A percentile compares a stretch with the other conserved stretches of the same genome.
phyloP scores from a whole-genome alignment of 2,888 invertebrate species.

The Hololepta plana region DNA sequence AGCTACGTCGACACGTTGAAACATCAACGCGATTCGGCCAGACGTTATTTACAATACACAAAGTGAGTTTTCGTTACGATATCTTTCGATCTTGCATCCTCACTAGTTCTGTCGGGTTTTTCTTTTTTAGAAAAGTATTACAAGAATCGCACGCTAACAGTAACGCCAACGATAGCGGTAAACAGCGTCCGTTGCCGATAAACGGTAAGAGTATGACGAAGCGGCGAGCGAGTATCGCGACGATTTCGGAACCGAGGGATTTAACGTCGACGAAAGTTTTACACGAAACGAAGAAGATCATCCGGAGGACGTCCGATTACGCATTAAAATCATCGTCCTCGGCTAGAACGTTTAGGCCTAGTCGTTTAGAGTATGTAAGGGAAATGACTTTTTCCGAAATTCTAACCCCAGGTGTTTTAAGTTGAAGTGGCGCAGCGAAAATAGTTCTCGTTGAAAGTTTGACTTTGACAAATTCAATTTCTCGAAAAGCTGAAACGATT shows the following conservation, averaged over 20 bases:
- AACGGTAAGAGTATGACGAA: slow-evolving; percentile 22
- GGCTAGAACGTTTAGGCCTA: slow-evolving; percentile 24
- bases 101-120: too few relatives aligned
- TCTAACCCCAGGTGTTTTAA: too few relatives aligned
- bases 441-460: too few relatives aligned
- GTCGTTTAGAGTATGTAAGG: slow-evolving; percentile 24
- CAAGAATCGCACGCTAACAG: too few relatives aligned
- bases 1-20: slow-evolving; percentile 37
- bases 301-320: slow-evolving; percentile 21
- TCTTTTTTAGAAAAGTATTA: too few relatives aligned
- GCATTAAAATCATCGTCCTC: slow-evolving; percentile 18
- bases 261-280: slow-evolving; percentile 7
- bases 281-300: slow-evolving; percentile 15
- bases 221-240: slow-evolving; percentile 36
- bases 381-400: too few relatives aligned
- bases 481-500: too few relatives aligned
- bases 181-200: too few relatives aligned
- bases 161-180: too few relatives aligned
- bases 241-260: slow-evolving; percentile 28
- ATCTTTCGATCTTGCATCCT: too few relatives aligned
- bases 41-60: slow-evolving; percentile 36
- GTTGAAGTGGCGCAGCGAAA: too few relatives aligned
- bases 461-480: too few relatives aligned
- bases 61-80: slow-evolving; percentile 27
- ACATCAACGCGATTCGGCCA: slow-evolving; percentile 33